These are phyloP conservation scores for Drosophila meridionalis DNA, from an alignment of 2,888 invertebrate genomes.

Conservation along the genomic window DNA sequence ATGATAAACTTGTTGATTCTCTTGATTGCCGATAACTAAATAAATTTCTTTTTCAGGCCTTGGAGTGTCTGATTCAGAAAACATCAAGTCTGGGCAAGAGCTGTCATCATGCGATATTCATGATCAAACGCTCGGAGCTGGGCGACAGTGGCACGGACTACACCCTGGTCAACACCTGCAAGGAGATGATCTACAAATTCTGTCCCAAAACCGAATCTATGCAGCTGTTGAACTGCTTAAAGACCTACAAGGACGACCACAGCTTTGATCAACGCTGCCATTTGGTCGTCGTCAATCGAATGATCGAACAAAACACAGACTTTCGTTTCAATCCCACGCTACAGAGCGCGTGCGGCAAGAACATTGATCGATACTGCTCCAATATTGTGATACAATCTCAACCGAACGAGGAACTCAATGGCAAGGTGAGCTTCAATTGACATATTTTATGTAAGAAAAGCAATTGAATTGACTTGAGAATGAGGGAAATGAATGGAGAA, in stretches of 20 bases:
- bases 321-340: constrained; percentile 95
- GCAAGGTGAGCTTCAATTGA: constrained; percentile 86
- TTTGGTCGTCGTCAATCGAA: constrained; percentile 92
- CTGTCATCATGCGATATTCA: constrained; percentile 93
- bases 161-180: constrained; percentile 92
- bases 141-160: constrained; percentile 95
- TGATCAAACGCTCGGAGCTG: constrained; percentile 93
- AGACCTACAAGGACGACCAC: constrained; percentile 90
- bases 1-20: not conserved
- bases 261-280: constrained; percentile 94
- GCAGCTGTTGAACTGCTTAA: constrained; percentile 91
- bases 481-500: not conserved
- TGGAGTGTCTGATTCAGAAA: constrained; percentile 91
- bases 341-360: constrained; percentile 91
- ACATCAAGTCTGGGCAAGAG: constrained; percentile 88
- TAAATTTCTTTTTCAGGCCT: constrained; percentile 86
- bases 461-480: not conserved
- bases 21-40: not conserved
- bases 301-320: constrained; percentile 96
- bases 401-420: constrained; percentile 91
- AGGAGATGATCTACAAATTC: constrained; percentile 93
- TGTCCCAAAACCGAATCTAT: constrained; percentile 90
- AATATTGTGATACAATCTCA: constrained; percentile 86
- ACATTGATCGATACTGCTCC: constrained; percentile 91
- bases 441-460: not conserved